phyloP scores from a whole-genome alignment of 1,140 invertebrate genomes.

The Drosophila sturtevanti region DNA sequence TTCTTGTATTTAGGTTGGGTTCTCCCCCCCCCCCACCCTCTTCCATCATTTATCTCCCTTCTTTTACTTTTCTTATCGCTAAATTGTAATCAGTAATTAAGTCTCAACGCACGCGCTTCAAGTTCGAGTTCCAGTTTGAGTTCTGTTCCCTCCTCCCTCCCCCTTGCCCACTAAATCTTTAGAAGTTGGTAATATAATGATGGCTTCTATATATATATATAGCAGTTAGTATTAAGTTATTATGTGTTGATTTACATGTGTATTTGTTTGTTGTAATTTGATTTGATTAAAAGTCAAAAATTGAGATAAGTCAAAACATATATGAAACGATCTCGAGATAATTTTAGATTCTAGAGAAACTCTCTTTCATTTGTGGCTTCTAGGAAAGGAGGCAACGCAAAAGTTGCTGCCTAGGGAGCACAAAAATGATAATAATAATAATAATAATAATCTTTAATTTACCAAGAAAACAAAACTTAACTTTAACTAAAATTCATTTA shows the following conservation, averaged over 20 bases:
- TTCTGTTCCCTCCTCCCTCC: no score
- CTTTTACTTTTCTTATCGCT: slow-evolving; percentile 54
- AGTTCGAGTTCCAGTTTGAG: slow-evolving; percentile 18
- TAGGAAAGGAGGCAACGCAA: neutral
- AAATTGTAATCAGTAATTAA: slow-evolving; percentile 82
- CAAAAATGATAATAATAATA: neutral
- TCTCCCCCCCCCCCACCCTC: neutral
- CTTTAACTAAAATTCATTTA: neutral
- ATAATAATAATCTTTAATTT: neutral
- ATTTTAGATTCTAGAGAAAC: neutral
- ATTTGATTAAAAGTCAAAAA: slow-evolving; percentile 38
- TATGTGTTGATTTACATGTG: slow-evolving; percentile 78
- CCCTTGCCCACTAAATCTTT: no score
- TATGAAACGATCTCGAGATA: slow-evolving; percentile 3
- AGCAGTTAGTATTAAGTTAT: slow-evolving; percentile 59
- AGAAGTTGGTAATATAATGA: slow-evolving; percentile 11
- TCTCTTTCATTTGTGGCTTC: neutral
- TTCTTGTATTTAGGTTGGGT: neutral
- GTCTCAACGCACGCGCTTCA: slow-evolving; percentile 62
- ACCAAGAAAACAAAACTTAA: neutral
- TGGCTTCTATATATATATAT: neutral
- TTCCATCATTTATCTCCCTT: slow-evolving; percentile 4
- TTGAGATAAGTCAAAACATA: slow-evolving; percentile 35
- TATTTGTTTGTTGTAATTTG: slow-evolving; percentile 52
- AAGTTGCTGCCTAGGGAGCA: neutral